Conservation (phyloP, 2,888 invertebrate genomes). For the Cephus runcator region DNA sequence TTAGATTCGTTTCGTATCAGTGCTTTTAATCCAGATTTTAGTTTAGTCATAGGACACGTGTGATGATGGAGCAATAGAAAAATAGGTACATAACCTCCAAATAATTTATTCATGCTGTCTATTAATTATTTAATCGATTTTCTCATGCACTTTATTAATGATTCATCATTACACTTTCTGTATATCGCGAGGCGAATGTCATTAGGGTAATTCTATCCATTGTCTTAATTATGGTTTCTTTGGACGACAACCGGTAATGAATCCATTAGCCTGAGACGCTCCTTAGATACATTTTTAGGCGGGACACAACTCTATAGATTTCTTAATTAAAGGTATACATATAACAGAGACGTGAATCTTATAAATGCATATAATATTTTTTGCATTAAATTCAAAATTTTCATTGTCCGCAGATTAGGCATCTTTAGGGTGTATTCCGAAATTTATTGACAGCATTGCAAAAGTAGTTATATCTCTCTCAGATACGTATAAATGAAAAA, state of each 20-base stretch:
- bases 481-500: too few relatives aligned
- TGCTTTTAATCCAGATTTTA: neutral
- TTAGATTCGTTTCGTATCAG: neutral
- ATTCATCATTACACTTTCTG: neutral
- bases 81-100: neutral
- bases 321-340: neutral
- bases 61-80: neutral
- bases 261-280: constrained; percentile 35
- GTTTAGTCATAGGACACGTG: neutral
- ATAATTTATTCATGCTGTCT: neutral
- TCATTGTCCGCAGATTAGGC: neutral
- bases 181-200: constrained; percentile 5
- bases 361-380: neutral
- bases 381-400: neutral
- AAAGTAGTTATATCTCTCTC: too few relatives aligned
- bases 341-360: neutral
- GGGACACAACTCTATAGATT: neutral
- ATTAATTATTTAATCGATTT: neutral
- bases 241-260: constrained; percentile 32
- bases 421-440: neutral
- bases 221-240: constrained; percentile 25
- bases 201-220: constrained; percentile 34
- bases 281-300: neutral
- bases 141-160: neutral
- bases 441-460: too few relatives aligned